Percentiles rank a stretch among this genome's conserved stretches.
Conservation (phyloP, 2,113 vertebrate genomes). For the Melanerpes formicivorus region DNA sequence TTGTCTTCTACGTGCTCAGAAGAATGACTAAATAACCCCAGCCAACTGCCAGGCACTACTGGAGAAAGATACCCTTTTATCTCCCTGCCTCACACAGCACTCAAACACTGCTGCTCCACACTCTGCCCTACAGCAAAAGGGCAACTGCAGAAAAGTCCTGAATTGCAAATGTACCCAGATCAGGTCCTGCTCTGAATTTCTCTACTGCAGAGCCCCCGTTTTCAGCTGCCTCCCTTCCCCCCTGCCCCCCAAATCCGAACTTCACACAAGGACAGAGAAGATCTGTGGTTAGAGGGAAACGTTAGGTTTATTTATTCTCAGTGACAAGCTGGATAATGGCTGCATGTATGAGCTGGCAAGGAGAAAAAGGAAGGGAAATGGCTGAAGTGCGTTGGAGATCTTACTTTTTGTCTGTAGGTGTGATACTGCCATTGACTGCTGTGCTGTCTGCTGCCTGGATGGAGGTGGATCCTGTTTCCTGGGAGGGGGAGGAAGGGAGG, state of each 20-base stretch:
- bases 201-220: neutral
- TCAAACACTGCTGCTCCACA: neutral
- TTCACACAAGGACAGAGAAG: conserved; percentile 22
- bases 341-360: neutral
- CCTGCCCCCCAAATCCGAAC: neutral
- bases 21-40: neutral
- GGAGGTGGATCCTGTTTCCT: conserved; percentile 95
- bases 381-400: conserved; percentile 6
- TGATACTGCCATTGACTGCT: conserved; percentile 95
- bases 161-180: neutral
- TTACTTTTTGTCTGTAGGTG: conserved; percentile 98
- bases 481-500: neutral
- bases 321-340: conserved; percentile 5
- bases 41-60: neutral
- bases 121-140: neutral
- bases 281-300: neutral
- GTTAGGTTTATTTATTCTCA: conserved; percentile 25
- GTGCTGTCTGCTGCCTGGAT: conserved; percentile 99
- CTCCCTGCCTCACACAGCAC: neutral
- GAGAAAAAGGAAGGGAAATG: conserved; percentile 7
- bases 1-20: neutral
- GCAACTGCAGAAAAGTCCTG: neutral
- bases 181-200: neutral
- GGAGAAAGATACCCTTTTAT: neutral
- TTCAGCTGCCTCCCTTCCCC: neutral